phyloP scores from a whole-genome alignment of 35 echinoderm and acorn worm species.

The Ophioderma brevispina region DNA sequence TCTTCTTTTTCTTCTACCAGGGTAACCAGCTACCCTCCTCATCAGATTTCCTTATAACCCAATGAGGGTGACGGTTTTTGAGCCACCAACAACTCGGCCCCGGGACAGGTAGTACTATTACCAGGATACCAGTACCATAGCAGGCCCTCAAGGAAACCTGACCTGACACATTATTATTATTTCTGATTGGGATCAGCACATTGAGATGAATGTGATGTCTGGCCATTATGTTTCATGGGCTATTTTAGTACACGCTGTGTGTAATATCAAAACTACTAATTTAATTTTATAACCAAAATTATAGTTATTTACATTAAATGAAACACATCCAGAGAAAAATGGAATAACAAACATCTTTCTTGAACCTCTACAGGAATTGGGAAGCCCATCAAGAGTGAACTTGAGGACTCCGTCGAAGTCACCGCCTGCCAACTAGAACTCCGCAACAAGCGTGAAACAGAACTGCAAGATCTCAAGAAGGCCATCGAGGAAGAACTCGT shows the following conservation, averaged over 20 bases:
- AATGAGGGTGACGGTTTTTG: too few species aligned
- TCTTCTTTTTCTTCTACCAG: too few species aligned
- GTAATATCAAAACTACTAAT: not conserved
- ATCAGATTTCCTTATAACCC: too few species aligned
- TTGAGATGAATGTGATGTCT: not conserved
- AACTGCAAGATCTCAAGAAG: constrained; percentile 75
- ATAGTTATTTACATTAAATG: too few species aligned
- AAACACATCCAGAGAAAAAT: too few species aligned
- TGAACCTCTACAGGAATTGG: not conserved
- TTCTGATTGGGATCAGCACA: not conserved
- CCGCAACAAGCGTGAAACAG: constrained; percentile 74
- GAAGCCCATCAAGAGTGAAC: constrained; percentile 91
- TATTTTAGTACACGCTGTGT: not conserved
- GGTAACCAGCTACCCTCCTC: too few species aligned
- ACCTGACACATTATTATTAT: too few species aligned
- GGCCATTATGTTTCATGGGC: not conserved
- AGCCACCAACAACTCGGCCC: too few species aligned
- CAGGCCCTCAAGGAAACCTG: too few species aligned
- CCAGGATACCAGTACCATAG: too few species aligned
- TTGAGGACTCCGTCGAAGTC: constrained; percentile 81
- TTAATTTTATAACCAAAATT: too few species aligned
- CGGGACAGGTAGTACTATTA: too few species aligned
- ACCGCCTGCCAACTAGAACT: constrained; percentile 82
- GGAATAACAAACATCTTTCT: not conserved
- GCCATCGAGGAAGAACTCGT: constrained; percentile 68